Evolutionary conservation across 2,797 vertebrate species (phyloP).

Genomic region (Cynodonichthys magdalenae): DNA sequence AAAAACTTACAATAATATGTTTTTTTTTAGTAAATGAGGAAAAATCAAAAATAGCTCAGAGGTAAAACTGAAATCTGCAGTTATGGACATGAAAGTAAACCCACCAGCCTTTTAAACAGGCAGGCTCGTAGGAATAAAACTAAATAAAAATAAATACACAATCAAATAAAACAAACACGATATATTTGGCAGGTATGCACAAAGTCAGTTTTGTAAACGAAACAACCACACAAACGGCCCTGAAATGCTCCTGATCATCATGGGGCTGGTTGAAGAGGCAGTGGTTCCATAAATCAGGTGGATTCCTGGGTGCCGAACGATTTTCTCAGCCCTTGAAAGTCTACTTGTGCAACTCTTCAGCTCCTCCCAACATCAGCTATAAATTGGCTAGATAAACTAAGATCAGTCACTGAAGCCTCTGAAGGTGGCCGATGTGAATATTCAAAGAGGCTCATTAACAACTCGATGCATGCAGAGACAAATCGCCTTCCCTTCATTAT

Average conservation of each 20-base stretch:
- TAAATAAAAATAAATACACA: slow-evolving; percentile 70
- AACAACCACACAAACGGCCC: slow-evolving; percentile 34
- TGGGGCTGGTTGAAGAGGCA: slow-evolving; percentile 42
- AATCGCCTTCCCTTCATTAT: slow-evolving; percentile 20
- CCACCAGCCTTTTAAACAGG: slow-evolving; percentile 36
- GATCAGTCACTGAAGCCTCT: slow-evolving; percentile 37
- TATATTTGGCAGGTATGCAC: slow-evolving; percentile 77
- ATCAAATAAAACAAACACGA: slow-evolving; percentile 62
- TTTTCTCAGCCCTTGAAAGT: slow-evolving; percentile 28
- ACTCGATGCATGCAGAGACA: slow-evolving; percentile 45
- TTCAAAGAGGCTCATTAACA: slow-evolving; percentile 25
- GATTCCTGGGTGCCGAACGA: slow-evolving; percentile 38
- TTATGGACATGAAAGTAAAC: slow-evolving; percentile 38
- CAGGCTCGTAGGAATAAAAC: slow-evolving; percentile 35
- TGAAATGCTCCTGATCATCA: slow-evolving; percentile 13
- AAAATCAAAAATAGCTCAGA: slow-evolving; percentile 49
- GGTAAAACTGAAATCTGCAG: slow-evolving; percentile 49
- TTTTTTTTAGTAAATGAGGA: slow-evolving; percentile 23
- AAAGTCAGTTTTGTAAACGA: slow-evolving; percentile 71
- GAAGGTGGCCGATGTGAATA: slow-evolving; percentile 43
- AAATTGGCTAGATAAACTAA: slow-evolving; percentile 48
- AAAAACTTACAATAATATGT: not conserved
- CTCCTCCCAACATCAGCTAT: slow-evolving; percentile 40
- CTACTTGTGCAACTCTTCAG: slow-evolving; percentile 16
- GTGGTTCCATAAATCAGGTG: slow-evolving; percentile 37